A percentile compares a stretch with the other conserved stretches of the same genome.
Conservation (phyloP, 2,888 invertebrate genomes). For the Catotricha subobsoleta region DNA sequence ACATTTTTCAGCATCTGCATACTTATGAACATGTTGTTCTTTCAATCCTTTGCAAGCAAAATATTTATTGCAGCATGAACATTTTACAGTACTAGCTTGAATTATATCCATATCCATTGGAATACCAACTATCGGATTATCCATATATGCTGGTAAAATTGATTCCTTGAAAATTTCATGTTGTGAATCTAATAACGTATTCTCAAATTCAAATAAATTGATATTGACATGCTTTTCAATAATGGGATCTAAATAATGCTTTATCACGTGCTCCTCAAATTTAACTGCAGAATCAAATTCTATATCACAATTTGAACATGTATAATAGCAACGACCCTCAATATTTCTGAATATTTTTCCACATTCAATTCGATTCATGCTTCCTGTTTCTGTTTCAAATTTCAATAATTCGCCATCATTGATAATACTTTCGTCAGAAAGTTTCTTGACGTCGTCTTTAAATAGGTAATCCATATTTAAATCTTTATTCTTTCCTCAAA, state of each 20-base stretch:
- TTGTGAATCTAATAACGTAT: too few species aligned
- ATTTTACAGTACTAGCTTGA: background rate
- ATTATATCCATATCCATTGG: background rate
- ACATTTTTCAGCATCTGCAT: background rate
- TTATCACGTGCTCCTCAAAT: slow-evolving; percentile 1
- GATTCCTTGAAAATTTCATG: too few species aligned
- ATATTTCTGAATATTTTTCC: slow-evolving; percentile 1
- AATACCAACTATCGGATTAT: background rate
- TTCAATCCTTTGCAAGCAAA: background rate
- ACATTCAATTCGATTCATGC: slow-evolving; percentile 2
- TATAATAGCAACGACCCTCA: slow-evolving; percentile 1
- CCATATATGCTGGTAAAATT: too few species aligned
- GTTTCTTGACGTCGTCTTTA: too few species aligned
- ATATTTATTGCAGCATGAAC: background rate
- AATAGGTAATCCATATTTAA: too few species aligned
- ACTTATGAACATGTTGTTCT: background rate
- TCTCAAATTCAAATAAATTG: too few species aligned
- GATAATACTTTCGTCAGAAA: too few species aligned
- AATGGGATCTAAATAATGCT: background rate
- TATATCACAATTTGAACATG: background rate
- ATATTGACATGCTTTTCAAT: too few species aligned
- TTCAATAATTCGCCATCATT: too few species aligned
- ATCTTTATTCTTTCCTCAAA: too few species aligned
- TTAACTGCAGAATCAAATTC: slow-evolving; percentile 1
- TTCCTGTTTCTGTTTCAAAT: background rate